Evolutionary conservation across 2,113 vertebrate species (phyloP), one percentile per base, ranked within the genome.

Genomic region (Scomber colias): DNA sequence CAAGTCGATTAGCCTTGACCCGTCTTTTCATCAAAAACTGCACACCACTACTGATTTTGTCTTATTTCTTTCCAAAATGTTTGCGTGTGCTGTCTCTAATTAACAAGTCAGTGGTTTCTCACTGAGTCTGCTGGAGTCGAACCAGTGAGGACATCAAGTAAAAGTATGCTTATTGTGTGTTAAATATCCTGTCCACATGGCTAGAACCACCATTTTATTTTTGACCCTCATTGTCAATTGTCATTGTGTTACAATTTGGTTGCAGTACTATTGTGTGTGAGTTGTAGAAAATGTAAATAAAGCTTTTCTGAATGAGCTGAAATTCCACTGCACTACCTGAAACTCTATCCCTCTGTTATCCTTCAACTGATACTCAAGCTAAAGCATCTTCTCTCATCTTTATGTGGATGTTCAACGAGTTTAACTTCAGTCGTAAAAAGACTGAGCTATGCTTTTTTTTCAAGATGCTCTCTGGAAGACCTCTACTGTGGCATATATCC

Each of bases 1-100:
- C 63, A 48, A 80, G 72, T 70, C 35, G 0, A 64, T 75, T 54
- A 50, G 53, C 30, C 49, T 13, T 55, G 31, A 76, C 6, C 10
- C 15, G 19, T 72, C 71, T 80, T 60, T 27, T 24, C 60, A 71
- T 77, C 56, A 27, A 30, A 60, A 48, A 7, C 40, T 35, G 19
- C 45, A 61, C 21, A 72, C 27, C 24, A 79, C 31, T 30, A 48
- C 17, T 69, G 49, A 81, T 62, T 63, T 46, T 50, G 61, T 56
- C 16, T 51, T 9, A 49, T 72, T 68, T 76, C 60, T 68, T 65
- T 76, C 70, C 71, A 65, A 61, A 85, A 70, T 31, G 44, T 35
- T 56, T 51, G 40, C 57, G 56, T 53, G 35, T 0, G 2, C 21
- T 69, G 74, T 24, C 48, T 82, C 62, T 56, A 60, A 77, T 74